Percentiles rank a stretch among this genome's conserved stretches.
phyloP scores from a whole-genome alignment of 2,888 invertebrate genomes.

The Eupithecia dodoneata region DNA sequence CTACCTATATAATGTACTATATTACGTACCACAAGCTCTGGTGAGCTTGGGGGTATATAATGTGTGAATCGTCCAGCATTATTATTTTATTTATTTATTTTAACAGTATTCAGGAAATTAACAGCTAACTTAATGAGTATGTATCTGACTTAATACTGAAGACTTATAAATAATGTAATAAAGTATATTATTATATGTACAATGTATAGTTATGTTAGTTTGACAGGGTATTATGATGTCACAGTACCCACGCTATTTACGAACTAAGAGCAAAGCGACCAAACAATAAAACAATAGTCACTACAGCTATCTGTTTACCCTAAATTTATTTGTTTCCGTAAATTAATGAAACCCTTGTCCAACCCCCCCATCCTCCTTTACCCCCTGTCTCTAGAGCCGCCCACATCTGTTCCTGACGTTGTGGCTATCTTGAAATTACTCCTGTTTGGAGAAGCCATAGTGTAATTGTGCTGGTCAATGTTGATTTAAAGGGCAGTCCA shows the following conservation, averaged over 20 bases:
- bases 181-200: no score
- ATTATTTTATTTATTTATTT: no score
- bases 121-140: no score
- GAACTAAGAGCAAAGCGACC: neutral
- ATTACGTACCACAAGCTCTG: no score
- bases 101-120: no score
- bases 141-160: no score
- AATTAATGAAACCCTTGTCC: constrained; percentile 27
- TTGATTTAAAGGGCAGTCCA: constrained; percentile 2
- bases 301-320: constrained; percentile 16
- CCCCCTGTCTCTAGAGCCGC: constrained; percentile 6
- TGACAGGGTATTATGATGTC: neutral
- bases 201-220: neutral
- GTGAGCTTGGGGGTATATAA: no score
- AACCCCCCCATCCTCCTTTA: neutral
- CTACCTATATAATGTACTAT: no score
- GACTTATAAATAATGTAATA: no score
- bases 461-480: constrained; percentile 14
- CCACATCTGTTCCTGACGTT: constrained; percentile 21
- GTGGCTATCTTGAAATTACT: constrained; percentile 19
- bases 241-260: neutral
- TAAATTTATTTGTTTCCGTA: constrained; percentile 24
- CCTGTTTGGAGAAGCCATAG: constrained; percentile 17
- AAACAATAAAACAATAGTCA: constrained; percentile 6
- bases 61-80: no score